phyloP scores from a whole-genome alignment of 2,113 vertebrate species.

The Perca schrenkii region DNA sequence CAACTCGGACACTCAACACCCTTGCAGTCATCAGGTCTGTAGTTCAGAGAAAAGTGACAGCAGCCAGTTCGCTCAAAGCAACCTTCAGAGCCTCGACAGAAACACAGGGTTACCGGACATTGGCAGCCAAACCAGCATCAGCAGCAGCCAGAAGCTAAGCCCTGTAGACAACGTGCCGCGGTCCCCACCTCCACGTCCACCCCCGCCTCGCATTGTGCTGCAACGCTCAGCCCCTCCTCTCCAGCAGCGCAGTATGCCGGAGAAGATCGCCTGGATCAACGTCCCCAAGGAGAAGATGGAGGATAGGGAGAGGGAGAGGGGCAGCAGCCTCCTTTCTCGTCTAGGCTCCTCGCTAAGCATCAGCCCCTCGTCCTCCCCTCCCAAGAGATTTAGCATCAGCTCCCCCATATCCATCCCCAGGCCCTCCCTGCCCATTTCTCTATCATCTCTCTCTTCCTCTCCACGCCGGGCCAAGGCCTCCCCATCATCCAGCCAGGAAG shows the following conservation, averaged over 20 bases:
- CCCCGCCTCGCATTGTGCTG: constrained; percentile 54
- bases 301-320: constrained; percentile 55
- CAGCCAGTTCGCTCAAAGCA: not conserved
- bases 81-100: not conserved
- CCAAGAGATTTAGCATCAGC: constrained; percentile 82
- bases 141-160: not conserved
- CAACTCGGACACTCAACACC: not conserved
- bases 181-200: constrained; percentile 73
- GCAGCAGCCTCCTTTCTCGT: constrained; percentile 68
- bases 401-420: constrained; percentile 79
- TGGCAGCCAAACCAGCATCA: not conserved
- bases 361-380: constrained; percentile 75
- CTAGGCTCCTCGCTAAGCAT: constrained; percentile 72
- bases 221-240: constrained; percentile 49
- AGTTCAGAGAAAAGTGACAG: not conserved
- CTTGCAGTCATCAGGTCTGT: not conserved
- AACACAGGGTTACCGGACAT: not conserved
- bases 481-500: constrained; percentile 84
- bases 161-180: not conserved
- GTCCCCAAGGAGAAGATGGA: constrained; percentile 71
- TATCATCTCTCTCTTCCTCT: constrained; percentile 70
- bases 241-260: constrained; percentile 87
- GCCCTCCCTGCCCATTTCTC: constrained; percentile 80
- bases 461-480: constrained; percentile 80
- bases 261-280: constrained; percentile 83